Conservation (phyloP, 2,888 invertebrate species). For the Mallateleia sp. region DNA sequence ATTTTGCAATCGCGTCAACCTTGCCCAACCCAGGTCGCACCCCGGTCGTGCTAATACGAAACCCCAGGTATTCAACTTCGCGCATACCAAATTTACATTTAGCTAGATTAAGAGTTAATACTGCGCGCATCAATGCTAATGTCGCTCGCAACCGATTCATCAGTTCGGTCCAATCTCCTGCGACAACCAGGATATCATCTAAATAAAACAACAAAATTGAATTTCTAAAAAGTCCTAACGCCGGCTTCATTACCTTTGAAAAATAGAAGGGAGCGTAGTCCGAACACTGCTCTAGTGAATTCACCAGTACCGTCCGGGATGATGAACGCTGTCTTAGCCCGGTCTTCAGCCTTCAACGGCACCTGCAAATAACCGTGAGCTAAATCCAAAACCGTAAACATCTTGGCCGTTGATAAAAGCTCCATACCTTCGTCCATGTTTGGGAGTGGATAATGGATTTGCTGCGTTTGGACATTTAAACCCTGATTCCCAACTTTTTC, state of each 20-base stretch:
- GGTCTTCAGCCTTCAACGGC: too few relatives aligned
- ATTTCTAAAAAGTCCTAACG: slow-evolving; percentile 42
- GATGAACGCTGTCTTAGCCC: slow-evolving; percentile 77
- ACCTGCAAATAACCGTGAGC: too few relatives aligned
- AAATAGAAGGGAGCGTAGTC: slow-evolving; percentile 83
- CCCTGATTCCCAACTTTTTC: too few relatives aligned
- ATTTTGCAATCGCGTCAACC: slow-evolving; percentile 11
- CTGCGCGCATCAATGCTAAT: slow-evolving; percentile 21
- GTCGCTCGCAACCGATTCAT: slow-evolving; percentile 1
- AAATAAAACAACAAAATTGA: slow-evolving; percentile 49
- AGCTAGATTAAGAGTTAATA: slow-evolving; percentile 28
- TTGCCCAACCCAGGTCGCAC: slow-evolving; percentile 45
- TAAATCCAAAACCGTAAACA: too few relatives aligned
- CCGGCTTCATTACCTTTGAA: slow-evolving; percentile 66
- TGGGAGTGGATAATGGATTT: too few relatives aligned
- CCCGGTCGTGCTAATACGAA: slow-evolving; percentile 10
- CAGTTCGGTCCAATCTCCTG: slow-evolving; percentile 41
- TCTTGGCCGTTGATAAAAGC: too few relatives aligned
- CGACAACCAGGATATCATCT: slow-evolving; percentile 40
- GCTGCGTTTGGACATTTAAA: too few relatives aligned
- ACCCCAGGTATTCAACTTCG: slow-evolving; percentile 42
- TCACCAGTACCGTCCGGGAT: slow-evolving; percentile 81
- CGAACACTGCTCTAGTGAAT: slow-evolving; percentile 82
- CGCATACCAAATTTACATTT: slow-evolving; percentile 43
- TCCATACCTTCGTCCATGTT: too few relatives aligned